phyloP scores from a whole-genome alignment of 2,113 vertebrate species.

The Onychostoma macrolepis region DNA sequence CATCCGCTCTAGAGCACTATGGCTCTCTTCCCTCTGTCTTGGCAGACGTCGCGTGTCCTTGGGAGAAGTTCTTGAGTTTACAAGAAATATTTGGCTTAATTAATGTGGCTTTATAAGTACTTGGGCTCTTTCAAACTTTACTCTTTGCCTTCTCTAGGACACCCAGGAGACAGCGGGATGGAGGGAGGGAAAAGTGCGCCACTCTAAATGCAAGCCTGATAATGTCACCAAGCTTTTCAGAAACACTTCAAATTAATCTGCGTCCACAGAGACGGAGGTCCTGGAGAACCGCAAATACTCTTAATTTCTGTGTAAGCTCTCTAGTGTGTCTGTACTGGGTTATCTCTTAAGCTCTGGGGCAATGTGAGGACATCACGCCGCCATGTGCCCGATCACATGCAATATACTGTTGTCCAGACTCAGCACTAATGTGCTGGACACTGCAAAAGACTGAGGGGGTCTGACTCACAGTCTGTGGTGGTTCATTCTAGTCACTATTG shows the following conservation, averaged over 20 bases:
- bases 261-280: neutral
- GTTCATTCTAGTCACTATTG: neutral
- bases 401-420: constrained; percentile 1
- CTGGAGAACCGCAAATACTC: neutral
- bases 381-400: neutral
- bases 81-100: constrained; percentile 76
- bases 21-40: constrained; percentile 58
- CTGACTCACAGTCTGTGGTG: constrained; percentile 12
- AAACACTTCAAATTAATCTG: constrained; percentile 21
- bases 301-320: neutral
- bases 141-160: constrained; percentile 32
- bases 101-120: constrained; percentile 69
- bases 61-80: constrained; percentile 69
- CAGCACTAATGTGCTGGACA: neutral
- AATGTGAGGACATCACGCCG: neutral
- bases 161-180: constrained; percentile 12
- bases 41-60: constrained; percentile 69
- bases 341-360: neutral
- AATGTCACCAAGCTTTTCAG: constrained; percentile 19
- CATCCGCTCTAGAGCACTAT: constrained; percentile 12
- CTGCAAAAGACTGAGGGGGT: constrained; percentile 18
- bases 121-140: constrained; percentile 32
- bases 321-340: neutral
- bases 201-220: neutral
- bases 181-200: neutral